These are phyloP conservation scores for Hemichromis elongatus DNA, from an alignment of 2,113 vertebrate species.

Conservation along the genomic window DNA sequence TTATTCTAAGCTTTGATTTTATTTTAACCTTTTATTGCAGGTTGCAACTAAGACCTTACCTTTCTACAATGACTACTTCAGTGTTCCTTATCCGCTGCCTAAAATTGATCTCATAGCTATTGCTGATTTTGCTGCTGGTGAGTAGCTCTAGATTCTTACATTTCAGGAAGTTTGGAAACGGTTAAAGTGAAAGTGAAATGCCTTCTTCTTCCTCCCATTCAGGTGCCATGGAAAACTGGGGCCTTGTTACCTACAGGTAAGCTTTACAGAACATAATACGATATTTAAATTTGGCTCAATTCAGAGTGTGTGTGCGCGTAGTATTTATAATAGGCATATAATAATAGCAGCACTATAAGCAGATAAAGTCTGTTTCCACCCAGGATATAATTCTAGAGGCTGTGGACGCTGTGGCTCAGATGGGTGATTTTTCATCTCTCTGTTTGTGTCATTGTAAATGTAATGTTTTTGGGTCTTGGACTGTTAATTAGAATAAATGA, in stretches of 20 bases:
- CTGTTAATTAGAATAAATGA: background rate
- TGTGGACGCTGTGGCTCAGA: background rate
- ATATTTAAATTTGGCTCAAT: background rate
- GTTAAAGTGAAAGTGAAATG: background rate
- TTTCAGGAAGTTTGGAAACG: background rate
- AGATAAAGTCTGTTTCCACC: background rate
- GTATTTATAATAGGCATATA: background rate
- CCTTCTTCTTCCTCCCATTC: background rate
- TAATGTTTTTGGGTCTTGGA: background rate
- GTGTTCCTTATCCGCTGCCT: constrained; percentile 96
- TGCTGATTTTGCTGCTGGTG: constrained; percentile 99
- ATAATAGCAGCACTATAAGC: background rate
- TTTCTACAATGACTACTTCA: constrained; percentile 99
- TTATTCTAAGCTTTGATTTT: background rate
- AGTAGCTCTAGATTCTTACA: constrained; percentile 19
- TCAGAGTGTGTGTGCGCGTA: background rate
- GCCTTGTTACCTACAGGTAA: constrained; percentile 99
- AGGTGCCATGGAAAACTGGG: constrained; percentile 99
- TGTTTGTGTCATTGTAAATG: background rate
- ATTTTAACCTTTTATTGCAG: constrained; percentile 61
- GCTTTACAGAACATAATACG: background rate
- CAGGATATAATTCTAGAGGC: background rate
- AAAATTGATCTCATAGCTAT: constrained; percentile 99
- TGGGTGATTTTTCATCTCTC: background rate
- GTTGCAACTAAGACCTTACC: constrained; percentile 98